phyloP scores from a whole-genome alignment of 2,888 invertebrate species.

The Ophion slaviceki region DNA sequence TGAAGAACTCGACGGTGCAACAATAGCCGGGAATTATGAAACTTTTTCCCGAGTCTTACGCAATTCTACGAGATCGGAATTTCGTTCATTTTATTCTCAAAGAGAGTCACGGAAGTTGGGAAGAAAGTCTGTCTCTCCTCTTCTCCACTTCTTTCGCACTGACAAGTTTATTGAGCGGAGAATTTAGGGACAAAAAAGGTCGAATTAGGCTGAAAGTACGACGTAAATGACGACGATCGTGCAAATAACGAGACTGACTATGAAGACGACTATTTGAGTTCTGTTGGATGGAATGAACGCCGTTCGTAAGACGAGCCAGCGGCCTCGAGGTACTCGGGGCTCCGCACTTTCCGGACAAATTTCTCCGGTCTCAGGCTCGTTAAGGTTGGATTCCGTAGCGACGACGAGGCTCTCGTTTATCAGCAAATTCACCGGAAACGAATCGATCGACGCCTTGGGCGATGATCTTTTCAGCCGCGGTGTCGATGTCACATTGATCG shows the following conservation, averaged over 20 bases:
- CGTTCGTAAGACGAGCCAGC: slow-evolving; percentile 57
- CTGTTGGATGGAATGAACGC: slow-evolving; percentile 66
- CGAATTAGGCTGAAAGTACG: slow-evolving; percentile 60
- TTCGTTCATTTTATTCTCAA: no score
- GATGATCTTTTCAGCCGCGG: slow-evolving; percentile 63
- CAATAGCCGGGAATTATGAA: neutral
- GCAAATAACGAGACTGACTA: slow-evolving; percentile 68
- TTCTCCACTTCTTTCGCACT: slow-evolving; percentile 5
- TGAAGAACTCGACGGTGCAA: neutral
- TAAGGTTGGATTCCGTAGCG: slow-evolving; percentile 39
- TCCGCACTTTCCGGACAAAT: slow-evolving; percentile 45
- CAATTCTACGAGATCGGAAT: no score
- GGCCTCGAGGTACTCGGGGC: slow-evolving; percentile 37
- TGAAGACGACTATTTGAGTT: slow-evolving; percentile 68
- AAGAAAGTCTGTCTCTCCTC: neutral
- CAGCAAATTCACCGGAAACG: slow-evolving; percentile 44
- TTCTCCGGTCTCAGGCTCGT: slow-evolving; percentile 44
- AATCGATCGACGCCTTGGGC: slow-evolving; percentile 62
- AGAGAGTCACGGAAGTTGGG: neutral
- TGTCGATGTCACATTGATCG: slow-evolving; percentile 69
- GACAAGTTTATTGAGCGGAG: slow-evolving; percentile 4
- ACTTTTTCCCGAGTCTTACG: no score
- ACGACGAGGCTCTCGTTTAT: slow-evolving; percentile 57
- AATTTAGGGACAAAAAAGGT: neutral
- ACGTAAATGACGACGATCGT: slow-evolving; percentile 67